Conservation (phyloP, 2,888 invertebrate genomes). For the Brachylomia viminalis region DNA sequence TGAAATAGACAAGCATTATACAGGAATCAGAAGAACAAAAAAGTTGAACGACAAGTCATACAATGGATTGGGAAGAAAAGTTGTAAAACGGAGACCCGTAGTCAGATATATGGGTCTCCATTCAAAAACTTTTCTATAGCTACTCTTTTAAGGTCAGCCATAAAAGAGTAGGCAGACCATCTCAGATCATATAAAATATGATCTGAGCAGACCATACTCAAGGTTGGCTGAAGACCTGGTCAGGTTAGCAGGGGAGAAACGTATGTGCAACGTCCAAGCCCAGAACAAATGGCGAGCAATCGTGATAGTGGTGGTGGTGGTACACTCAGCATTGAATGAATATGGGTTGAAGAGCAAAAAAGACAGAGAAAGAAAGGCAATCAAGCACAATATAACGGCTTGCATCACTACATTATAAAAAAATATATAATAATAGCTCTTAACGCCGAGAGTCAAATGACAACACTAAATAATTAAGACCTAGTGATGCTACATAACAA, state of each 20-base stretch:
- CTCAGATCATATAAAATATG: no score
- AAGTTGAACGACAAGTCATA: background rate
- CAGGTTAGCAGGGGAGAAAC: no score
- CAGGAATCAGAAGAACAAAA: background rate
- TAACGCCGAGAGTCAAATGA: background rate
- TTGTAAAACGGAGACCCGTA: background rate
- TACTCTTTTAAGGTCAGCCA: no score
- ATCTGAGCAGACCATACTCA: no score
- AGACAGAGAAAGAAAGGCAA: background rate
- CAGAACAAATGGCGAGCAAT: no score
- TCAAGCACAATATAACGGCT: no score
- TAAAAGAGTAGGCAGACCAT: no score
- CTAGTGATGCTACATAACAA: slow-evolving; percentile 22
- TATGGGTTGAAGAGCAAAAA: background rate
- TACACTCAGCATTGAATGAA: background rate
- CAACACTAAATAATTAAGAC: slow-evolving; percentile 10
- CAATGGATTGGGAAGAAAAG: background rate
- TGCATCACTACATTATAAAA: background rate
- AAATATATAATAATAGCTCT: background rate
- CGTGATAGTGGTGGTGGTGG: no score
- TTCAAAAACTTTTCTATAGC: no score
- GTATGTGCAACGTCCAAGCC: no score
- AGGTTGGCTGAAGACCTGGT: no score
- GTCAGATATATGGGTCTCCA: no score
- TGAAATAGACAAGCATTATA: background rate